Conservation (phyloP, 2,797 vertebrate species). For the Sebastiscus albofasciatus region DNA sequence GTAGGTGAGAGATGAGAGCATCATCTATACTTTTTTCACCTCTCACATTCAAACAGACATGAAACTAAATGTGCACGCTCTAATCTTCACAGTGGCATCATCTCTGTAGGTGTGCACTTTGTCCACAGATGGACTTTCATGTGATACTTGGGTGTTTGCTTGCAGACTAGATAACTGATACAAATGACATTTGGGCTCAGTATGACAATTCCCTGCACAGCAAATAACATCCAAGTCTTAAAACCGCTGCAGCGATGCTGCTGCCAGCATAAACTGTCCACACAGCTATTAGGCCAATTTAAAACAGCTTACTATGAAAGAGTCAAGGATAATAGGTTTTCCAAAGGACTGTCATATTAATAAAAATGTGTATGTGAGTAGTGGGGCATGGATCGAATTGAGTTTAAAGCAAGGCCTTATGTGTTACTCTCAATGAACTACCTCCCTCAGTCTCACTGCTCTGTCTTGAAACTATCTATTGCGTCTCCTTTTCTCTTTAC, state of each 20-base stretch:
- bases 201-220: not conserved
- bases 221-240: slow-evolving; percentile 17
- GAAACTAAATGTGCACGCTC: not conserved
- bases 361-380: slow-evolving; percentile 12
- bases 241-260: slow-evolving; percentile 11
- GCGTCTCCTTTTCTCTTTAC: not conserved
- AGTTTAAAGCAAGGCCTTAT: not conserved
- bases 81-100: not conserved
- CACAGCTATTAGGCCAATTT: slow-evolving; percentile 27
- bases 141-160: not conserved
- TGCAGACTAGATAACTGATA: not conserved
- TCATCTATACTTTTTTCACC: not conserved
- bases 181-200: not conserved
- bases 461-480: not conserved
- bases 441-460: not conserved
- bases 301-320: slow-evolving; percentile 11
- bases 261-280: slow-evolving; percentile 35
- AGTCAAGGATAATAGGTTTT: slow-evolving; percentile 32
- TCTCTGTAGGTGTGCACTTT: not conserved
- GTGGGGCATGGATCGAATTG: not conserved
- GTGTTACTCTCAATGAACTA: not conserved
- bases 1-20: too few relatives aligned
- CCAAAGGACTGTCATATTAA: slow-evolving; percentile 33
- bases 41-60: not conserved
- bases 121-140: not conserved